Evolutionary conservation across 2,888 invertebrate species (phyloP).

Genomic region (Tetragnatha montana): DNA sequence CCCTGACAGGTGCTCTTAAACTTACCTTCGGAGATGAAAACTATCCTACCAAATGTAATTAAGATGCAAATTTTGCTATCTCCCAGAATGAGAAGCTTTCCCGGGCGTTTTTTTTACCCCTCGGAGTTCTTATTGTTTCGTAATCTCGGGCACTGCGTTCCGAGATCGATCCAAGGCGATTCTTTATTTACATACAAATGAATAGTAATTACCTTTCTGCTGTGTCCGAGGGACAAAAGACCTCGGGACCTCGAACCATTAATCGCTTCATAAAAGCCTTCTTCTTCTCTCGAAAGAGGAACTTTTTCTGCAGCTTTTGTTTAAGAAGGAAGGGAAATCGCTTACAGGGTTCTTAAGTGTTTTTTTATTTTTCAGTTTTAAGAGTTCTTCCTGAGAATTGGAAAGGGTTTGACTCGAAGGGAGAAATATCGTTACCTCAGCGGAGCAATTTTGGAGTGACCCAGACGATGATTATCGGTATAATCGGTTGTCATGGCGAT

Average conservation of each 20-base stretch:
- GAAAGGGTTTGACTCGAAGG: background rate
- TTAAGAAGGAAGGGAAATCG: background rate
- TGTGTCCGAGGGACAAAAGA: constrained; percentile 22
- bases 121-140: constrained; percentile 22
- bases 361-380: background rate
- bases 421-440: too few relatives aligned
- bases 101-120: background rate
- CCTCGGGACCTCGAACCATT: constrained; percentile 21
- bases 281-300: background rate
- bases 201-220: constrained; percentile 60
- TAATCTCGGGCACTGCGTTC: constrained; percentile 1
- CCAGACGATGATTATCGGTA: too few relatives aligned
- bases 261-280: constrained; percentile 46
- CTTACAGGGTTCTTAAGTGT: background rate
- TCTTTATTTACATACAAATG: constrained; percentile 65
- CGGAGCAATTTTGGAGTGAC: too few relatives aligned
- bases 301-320: background rate
- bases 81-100: constrained; percentile 3
- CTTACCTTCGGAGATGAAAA: constrained; percentile 40
- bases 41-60: constrained; percentile 51
- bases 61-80: constrained; percentile 55
- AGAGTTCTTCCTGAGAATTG: background rate
- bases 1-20: background rate
- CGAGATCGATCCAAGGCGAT: constrained; percentile 29
- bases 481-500: too few relatives aligned